These are phyloP conservation scores for Oligia strigilis DNA, from an alignment of 2,888 invertebrate species.

Conservation along the genomic window DNA sequence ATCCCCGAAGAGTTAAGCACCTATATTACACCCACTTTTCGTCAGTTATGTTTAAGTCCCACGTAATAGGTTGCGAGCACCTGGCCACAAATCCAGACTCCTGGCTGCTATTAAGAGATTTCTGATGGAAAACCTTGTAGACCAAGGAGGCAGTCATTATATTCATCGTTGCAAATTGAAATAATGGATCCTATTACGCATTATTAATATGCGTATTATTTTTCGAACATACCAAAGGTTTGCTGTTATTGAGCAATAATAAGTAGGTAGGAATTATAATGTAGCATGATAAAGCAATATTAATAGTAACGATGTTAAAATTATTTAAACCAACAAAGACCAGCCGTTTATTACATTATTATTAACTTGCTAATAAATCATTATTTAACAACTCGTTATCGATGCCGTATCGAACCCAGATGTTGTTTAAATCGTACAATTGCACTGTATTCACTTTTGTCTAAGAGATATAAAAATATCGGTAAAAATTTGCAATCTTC, in stretches of 20 bases:
- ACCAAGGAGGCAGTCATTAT: not conserved
- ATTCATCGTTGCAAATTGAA: not conserved
- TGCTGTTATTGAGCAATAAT: conserved; percentile 6
- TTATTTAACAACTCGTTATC: conserved; percentile 37
- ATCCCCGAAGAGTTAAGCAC: not conserved
- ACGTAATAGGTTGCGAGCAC: not conserved
- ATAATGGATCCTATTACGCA: not conserved
- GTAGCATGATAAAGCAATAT: conserved; percentile 31
- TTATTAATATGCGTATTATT: not conserved
- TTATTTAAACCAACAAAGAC: conserved; percentile 30
- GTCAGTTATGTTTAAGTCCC: not conserved
- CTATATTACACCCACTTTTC: not conserved
- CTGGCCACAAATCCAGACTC: not conserved
- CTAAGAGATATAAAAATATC: not conserved
- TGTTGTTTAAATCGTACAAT: conserved; percentile 10
- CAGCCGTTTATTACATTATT: conserved; percentile 17
- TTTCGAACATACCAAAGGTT: conserved; percentile 1
- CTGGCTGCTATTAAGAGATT: not conserved
- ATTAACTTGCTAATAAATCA: conserved; percentile 14
- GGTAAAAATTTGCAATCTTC: not conserved
- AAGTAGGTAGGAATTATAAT: not conserved
- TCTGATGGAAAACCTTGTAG: not conserved
- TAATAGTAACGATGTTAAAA: conserved; percentile 18
- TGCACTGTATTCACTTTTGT: not conserved
- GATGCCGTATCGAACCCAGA: not conserved